Conservation (phyloP, 2,888 invertebrate genomes). For the Molanna angustata region DNA sequence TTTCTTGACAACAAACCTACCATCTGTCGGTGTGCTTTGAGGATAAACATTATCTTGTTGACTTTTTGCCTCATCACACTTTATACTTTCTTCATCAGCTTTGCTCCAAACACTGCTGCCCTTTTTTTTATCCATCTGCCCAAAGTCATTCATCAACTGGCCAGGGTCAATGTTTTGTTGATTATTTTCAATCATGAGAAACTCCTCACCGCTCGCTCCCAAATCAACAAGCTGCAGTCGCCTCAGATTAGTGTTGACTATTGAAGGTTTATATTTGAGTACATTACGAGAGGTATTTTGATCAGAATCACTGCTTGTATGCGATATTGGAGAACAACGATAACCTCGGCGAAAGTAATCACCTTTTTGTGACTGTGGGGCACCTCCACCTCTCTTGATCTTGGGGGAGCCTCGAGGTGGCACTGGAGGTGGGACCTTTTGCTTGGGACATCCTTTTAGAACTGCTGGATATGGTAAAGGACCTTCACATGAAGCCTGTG, state of each 20-base stretch:
- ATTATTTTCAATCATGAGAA: not conserved
- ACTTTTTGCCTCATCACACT: too few relatives aligned
- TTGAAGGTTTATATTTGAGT: too few relatives aligned
- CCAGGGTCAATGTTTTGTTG: not conserved
- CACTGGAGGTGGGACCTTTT: constrained; percentile 83
- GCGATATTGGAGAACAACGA: not conserved
- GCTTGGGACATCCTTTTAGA: constrained; percentile 64
- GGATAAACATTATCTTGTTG: too few relatives aligned
- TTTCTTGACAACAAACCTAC: not conserved
- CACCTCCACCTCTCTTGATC: constrained; percentile 55
- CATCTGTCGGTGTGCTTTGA: too few relatives aligned
- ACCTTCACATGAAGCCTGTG: constrained; percentile 36
- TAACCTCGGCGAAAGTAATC: too few relatives aligned
- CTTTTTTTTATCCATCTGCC: not conserved
- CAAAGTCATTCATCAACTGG: not conserved
- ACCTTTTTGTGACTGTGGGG: constrained; percentile 44
- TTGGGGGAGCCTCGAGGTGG: constrained; percentile 81
- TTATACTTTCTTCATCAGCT: too few relatives aligned
- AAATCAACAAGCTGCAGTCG: not conserved
- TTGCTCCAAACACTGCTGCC: not conserved
- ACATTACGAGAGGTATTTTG: not conserved
- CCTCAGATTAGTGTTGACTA: not conserved
- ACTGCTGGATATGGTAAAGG: constrained; percentile 70
- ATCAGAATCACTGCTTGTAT: not conserved
- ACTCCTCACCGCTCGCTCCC: not conserved